phyloP scores from a whole-genome alignment of 2,113 vertebrate genomes.

The Pimephales promelas region DNA sequence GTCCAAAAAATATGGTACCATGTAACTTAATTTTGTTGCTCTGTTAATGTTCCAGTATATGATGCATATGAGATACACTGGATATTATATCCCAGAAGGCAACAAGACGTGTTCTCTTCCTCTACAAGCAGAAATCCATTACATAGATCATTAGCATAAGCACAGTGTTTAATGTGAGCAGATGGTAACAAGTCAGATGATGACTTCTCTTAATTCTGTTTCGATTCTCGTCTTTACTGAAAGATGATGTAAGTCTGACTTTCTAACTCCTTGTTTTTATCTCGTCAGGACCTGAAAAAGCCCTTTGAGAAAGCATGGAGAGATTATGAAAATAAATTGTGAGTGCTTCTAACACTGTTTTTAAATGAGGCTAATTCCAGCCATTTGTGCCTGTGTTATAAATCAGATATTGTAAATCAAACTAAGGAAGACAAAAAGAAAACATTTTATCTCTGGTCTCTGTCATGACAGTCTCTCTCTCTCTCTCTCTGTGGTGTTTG shows the following conservation, averaged over 20 bases:
- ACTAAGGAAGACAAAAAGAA: slow-evolving; percentile 13
- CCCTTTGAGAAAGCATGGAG: slow-evolving; percentile 79
- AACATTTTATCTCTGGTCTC: background rate
- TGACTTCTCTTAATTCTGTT: slow-evolving; percentile 9
- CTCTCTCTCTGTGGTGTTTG: background rate
- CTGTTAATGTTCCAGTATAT: background rate
- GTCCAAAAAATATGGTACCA: background rate
- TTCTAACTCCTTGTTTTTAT: slow-evolving; percentile 21
- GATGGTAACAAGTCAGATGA: background rate
- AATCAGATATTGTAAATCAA: slow-evolving; percentile 6
- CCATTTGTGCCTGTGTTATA: background rate
- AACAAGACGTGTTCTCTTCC: background rate
- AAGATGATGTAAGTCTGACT: background rate
- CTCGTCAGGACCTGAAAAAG: slow-evolving; percentile 74
- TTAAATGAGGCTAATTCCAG: background rate
- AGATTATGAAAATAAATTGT: slow-evolving; percentile 77
- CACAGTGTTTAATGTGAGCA: slow-evolving; percentile 19
- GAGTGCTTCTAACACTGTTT: slow-evolving; percentile 59
- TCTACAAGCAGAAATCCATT: background rate
- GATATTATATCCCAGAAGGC: background rate
- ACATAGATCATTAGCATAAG: slow-evolving; percentile 17
- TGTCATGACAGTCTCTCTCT: background rate
- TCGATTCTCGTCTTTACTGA: background rate
- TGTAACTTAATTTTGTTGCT: background rate
- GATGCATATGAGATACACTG: background rate